Evolutionary conservation across 2,888 invertebrate genomes (phyloP).

Genomic region (Diarsia rubi): DNA sequence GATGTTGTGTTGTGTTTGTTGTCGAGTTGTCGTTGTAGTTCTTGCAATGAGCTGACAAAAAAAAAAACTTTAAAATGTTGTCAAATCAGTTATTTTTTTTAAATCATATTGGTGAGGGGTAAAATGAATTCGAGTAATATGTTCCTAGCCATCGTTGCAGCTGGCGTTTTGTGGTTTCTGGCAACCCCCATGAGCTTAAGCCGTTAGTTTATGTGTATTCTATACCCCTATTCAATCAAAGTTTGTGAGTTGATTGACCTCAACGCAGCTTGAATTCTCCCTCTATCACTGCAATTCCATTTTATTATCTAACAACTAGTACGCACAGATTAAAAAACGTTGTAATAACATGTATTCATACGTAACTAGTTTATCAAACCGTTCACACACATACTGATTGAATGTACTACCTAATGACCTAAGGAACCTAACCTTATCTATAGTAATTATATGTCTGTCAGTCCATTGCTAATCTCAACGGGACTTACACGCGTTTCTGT

Average conservation of each 20-base stretch:
- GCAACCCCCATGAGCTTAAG: too few species aligned
- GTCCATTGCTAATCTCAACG: conserved; percentile 53
- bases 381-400: conserved; percentile 67
- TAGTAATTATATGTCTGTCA: conserved; percentile 42
- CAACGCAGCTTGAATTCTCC: background rate
- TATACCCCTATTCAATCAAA: background rate
- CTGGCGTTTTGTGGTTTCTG: too few species aligned
- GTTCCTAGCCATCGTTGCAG: too few species aligned
- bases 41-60: too few species aligned
- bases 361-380: conserved; percentile 47
- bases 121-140: too few species aligned
- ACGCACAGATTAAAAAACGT: background rate
- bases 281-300: background rate
- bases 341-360: background rate
- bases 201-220: too few species aligned
- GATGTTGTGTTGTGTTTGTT: too few species aligned
- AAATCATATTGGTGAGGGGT: too few species aligned
- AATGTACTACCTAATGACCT: conserved; percentile 53
- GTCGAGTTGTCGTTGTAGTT: too few species aligned
- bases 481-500: conserved; percentile 50
- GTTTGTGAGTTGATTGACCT: background rate
- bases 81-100: too few species aligned
- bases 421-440: conserved; percentile 46
- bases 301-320: background rate
- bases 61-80: too few species aligned